Evolutionary conservation across 2,113 vertebrate genomes (phyloP).

Genomic region (Peromyscus maniculatus): DNA sequence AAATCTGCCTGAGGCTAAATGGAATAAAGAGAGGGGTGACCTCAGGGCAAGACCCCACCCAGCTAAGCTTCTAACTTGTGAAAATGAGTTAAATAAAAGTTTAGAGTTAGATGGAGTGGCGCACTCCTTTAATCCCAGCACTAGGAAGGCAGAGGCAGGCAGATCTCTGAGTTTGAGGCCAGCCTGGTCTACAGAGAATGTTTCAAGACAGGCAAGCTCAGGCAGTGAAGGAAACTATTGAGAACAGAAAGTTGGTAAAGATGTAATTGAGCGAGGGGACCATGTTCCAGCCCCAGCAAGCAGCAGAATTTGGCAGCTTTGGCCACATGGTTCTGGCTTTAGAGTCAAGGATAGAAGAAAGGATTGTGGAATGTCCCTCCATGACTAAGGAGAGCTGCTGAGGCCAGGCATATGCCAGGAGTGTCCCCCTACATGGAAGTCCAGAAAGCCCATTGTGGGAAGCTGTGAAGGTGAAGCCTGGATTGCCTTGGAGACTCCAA

Average conservation of each 20-base stretch:
- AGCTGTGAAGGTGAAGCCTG: neutral
- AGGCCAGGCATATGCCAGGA: neutral
- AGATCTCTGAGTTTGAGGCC: neutral
- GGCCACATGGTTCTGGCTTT: neutral
- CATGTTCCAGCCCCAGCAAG: neutral
- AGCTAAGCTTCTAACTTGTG: neutral
- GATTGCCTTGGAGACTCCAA: neutral
- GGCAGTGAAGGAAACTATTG: neutral
- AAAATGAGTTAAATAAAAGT: neutral
- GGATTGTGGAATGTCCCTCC: neutral
- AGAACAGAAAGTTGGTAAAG: neutral
- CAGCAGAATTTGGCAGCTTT: neutral
- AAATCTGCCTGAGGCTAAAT: neutral
- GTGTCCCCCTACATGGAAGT: too few relatives aligned
- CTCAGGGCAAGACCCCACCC: too few relatives aligned
- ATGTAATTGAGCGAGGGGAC: neutral
- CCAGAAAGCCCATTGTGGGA: neutral
- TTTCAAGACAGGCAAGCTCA: neutral
- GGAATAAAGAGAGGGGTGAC: neutral
- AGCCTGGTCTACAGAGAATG: neutral
- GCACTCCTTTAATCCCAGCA: neutral
- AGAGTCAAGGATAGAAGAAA: neutral
- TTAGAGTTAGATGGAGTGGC: neutral
- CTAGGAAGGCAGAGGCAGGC: neutral
- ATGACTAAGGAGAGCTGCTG: neutral